Percentiles rank a stretch among this genome's conserved stretches.
Conservation (phyloP, 2,113 vertebrate genomes). For the Merops nubicus region DNA sequence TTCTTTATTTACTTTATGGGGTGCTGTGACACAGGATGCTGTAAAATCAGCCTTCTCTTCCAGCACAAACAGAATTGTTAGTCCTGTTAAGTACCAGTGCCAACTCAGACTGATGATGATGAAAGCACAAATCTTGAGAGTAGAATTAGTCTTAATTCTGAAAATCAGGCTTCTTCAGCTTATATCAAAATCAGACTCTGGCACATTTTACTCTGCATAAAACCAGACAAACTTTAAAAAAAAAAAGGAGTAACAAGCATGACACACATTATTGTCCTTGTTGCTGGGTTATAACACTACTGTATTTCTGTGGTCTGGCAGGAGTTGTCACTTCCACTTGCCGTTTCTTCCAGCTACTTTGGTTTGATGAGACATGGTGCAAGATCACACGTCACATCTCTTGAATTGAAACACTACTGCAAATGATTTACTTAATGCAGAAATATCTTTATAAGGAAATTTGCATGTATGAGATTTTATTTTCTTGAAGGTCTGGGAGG, state of each 20-base stretch:
- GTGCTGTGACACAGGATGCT: background rate
- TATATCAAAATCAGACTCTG: background rate
- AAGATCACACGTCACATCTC: background rate
- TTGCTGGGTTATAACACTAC: background rate
- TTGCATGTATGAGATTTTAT: background rate
- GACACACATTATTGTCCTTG: background rate
- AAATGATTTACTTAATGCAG: constrained; percentile 10
- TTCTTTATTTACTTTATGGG: background rate
- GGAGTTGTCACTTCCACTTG: constrained; percentile 10
- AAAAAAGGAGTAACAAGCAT: background rate
- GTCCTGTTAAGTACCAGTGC: background rate
- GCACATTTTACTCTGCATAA: background rate
- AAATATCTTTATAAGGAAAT: constrained; percentile 4
- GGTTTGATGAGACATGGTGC: background rate
- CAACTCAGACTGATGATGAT: rapidly evolving
- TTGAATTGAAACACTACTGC: background rate
- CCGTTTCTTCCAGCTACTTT: background rate
- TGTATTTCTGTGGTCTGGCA: background rate
- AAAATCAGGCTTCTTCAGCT: background rate
- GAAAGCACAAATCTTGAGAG: background rate
- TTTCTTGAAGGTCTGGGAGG: background rate
- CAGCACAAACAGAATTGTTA: background rate
- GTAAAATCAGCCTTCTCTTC: background rate
- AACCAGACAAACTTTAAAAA: background rate
- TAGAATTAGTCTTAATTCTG: background rate